Base-by-base conservation (phyloP, 2,113 vertebrate species). In the Zosterops lateralis region DNA sequence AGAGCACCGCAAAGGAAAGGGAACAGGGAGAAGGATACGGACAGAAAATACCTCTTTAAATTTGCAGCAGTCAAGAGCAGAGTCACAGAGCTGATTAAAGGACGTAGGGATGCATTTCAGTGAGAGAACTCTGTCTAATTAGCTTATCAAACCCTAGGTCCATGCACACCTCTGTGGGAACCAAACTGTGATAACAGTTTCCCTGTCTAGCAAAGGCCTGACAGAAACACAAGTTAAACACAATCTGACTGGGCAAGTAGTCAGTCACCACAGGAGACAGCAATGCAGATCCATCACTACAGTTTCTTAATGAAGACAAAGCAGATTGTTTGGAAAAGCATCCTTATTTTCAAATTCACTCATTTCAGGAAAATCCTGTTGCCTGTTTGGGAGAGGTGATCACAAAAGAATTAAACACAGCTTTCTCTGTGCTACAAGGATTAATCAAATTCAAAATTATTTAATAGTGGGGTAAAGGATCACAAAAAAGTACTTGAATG, bases 131-230 rank as follows among this genome's bases (percentile, higher is more conserved):
- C 72, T 38, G 65, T 8, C 64, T 90, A 89, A 94, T 95, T 92
- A 92, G 89, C 89, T 92, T 72, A 87, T 93, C 95, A 95, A 96
- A 95, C 83, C 40, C 1, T 8, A 56, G 57, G 53, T 90, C 75
- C 80, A 50, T 62, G 60, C 87, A 75, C 96, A 94, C 95, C 93
- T 95, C 92, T 0, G 4, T 93, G 93, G 84, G 90, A 95, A 90
- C 48, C 89, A 96, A 96, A 84, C 80, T 89, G 86, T 56, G 89
- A 53, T 53, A 84, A 82, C 42, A 66, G 80, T 17, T 90, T 29
- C 53, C 68, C 83, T 45, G 44, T 47, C 64, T 83, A 67, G 92
- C 88, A 90, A 81, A 88, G 28, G n/a, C 48, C 56, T 67, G 44
- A 81, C 42, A 95, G 74, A 95, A 94, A 67, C 90, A 44, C 11